A percentile compares a stretch with the other conserved stretches of the same genome.
These are phyloP conservation scores for Blennius ocellaris DNA, from an alignment of 2,113 vertebrate genomes.

Conservation along the genomic window DNA sequence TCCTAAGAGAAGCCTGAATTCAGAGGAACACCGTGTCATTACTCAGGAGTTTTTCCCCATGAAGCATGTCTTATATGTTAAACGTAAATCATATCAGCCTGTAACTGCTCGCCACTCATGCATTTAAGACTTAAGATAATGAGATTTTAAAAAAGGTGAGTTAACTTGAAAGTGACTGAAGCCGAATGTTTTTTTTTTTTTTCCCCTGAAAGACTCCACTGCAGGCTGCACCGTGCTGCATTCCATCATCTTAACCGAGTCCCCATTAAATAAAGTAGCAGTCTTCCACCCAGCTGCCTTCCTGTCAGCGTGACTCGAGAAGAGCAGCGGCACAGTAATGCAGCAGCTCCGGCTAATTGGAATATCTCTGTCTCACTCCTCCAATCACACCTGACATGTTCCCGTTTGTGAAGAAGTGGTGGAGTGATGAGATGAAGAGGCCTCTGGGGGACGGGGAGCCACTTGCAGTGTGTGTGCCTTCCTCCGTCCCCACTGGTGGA, in stretches of 20 bases:
- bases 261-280: constrained; percentile 46
- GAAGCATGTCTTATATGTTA: background rate
- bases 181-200: background rate
- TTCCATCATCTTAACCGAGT: constrained; percentile 39
- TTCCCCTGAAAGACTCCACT: constrained; percentile 13
- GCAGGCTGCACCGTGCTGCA: constrained; percentile 17
- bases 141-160: constrained; percentile 17
- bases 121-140: constrained; percentile 23
- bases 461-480: constrained; percentile 7
- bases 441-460: background rate
- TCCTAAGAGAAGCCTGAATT: background rate
- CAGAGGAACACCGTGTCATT: background rate
- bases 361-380: constrained; percentile 58
- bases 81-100: background rate
- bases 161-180: constrained; percentile 10
- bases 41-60: background rate
- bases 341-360: constrained; percentile 50
- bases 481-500: background rate
- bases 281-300: constrained; percentile 40
- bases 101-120: background rate
- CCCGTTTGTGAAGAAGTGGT: constrained; percentile 16
- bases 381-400: constrained; percentile 51
- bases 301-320: constrained; percentile 18
- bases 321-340: constrained; percentile 18
- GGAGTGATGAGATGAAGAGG: constrained; percentile 44